Evolutionary conservation across 1,140 invertebrate genomes (phyloP), one percentile per base, ranked within the genome.

Genomic region (Gryllus bimaculatus): DNA sequence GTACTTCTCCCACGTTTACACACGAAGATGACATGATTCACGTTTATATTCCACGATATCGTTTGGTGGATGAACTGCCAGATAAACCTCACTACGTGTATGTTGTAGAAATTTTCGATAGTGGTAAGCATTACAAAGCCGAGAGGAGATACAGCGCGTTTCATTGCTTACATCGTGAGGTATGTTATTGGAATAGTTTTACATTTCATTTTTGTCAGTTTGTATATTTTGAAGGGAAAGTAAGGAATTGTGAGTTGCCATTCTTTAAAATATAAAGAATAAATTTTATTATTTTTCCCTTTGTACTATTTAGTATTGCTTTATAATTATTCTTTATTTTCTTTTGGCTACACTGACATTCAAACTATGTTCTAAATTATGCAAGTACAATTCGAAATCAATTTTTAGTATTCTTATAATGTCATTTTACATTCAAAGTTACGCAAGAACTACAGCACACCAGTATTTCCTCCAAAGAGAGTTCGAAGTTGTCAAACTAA

Each of bases 401-500:
- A n/a, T 3, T 75, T 8, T 47, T 76, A 8, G 39, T 47, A 76
- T 47, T 3, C 75, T 7, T 47, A 8, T 15, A 8, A 76, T 76
- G 21, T 76, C 20, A n/a, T 75, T 21, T 78, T 39, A 47, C 13
- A 8, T 78, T 81, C 80, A 20, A 78, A 85, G 85, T 77, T 86
- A 48, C 84, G 86, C 76, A 85, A 87, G 80, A 77, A 84, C 15
- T 85, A 86, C 77, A 81, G 82, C 54, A 86, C 86, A 8, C 86
- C 87, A 39, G 84, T 85, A 49, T 88, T 88, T 83, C 87, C 87
- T 73, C 87, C 87, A 7, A 88, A 88, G 79, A 85, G 86, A 79
- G 85, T 88, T 10, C 81, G 87, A 15, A 88, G 88, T 82, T 85
- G 84, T 79, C 86, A 85, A 74, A 82, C 83, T 21, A 87, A 87